Percentiles rank a stretch among this genome's conserved stretches.
Conservation (phyloP, 2,888 invertebrate species). For the Allacma fusca region DNA sequence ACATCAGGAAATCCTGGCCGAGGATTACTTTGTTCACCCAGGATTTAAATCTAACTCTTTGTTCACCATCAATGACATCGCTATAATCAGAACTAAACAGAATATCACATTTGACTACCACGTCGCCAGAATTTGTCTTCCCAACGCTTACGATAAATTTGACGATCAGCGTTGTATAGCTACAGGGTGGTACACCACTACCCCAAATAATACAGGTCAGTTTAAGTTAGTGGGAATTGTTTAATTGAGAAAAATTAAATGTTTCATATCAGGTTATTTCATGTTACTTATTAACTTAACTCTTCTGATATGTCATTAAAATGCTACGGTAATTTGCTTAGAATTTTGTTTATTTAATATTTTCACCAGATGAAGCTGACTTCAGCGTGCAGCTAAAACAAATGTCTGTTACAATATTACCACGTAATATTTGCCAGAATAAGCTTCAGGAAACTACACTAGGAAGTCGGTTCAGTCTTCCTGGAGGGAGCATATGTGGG, state of each 20-base stretch:
- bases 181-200: constrained; percentile 34
- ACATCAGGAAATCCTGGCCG: constrained; percentile 28
- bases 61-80: constrained; percentile 30
- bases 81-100: constrained; percentile 35
- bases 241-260: too few species aligned
- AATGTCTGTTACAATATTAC: constrained; percentile 22
- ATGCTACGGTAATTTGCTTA: too few species aligned
- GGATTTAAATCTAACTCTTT: constrained; percentile 20
- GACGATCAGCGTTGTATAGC: constrained; percentile 36
- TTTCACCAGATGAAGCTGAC: not conserved
- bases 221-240: too few species aligned
- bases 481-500: constrained; percentile 35
- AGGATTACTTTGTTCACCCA: constrained; percentile 33
- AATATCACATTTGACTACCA: constrained; percentile 44
- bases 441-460: constrained; percentile 16
- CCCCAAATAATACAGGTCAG: not conserved
- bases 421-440: constrained; percentile 16
- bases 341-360: too few species aligned
- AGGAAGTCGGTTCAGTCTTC: not conserved
- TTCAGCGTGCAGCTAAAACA: not conserved
- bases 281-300: too few species aligned
- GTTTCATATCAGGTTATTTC: too few species aligned
- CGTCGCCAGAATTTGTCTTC: constrained; percentile 42
- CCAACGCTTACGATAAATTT: constrained; percentile 36
- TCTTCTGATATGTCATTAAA: too few species aligned